Base-by-base conservation (phyloP, 2,888 invertebrate species). In the Andrena dorsata region DNA sequence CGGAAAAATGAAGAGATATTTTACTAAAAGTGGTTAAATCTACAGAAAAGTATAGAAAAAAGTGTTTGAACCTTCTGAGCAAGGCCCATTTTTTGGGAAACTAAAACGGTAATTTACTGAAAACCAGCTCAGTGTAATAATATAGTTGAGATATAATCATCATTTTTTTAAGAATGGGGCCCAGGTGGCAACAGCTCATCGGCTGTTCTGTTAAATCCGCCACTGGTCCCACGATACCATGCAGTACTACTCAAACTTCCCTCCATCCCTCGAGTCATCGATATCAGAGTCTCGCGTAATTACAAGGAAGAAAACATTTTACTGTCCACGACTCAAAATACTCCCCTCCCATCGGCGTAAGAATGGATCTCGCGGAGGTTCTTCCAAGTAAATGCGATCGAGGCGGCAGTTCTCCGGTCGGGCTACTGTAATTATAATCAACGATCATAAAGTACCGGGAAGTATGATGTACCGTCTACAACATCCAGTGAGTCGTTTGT, bases 371-470 rank as follows among this genome's bases (percentile, higher is more conserved):
- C n/a, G 35, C 30, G 20, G 16, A 35, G 58, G 41, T 13, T 26
- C 10, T 66, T 76, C 75, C 60, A 53, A 35, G 68, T 72, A 69
- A 71, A 70, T 60, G 23, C 32, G 77, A 70, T 77, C 72, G 32
- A 58, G 60, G 13, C 35, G 13, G 49, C 13, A 35, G 28, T 61
- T 53, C 35, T 66, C 23, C 49, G n/a, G 20, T 32, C 10, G 20
- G 70, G 74, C 80, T 75, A 82, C 75, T 58, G 78, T 83, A 90
- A 91, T 91, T 91, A 91, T 88, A 90, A 91, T 91, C 89, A 90
- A 86, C 82, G 72, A 13, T 70, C 76, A 60, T 82, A 76, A 87
- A 73, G 81, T 58, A 80, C 60, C 74, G 0, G 10, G 35, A 41
- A 10, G 7, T 20, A 32, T 4, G 13, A 20, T 63, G n/a, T 7